Evolutionary conservation across 2,888 invertebrate species (phyloP), one percentile per base, ranked within the genome.

Genomic region (Oscheius sp.): DNA sequence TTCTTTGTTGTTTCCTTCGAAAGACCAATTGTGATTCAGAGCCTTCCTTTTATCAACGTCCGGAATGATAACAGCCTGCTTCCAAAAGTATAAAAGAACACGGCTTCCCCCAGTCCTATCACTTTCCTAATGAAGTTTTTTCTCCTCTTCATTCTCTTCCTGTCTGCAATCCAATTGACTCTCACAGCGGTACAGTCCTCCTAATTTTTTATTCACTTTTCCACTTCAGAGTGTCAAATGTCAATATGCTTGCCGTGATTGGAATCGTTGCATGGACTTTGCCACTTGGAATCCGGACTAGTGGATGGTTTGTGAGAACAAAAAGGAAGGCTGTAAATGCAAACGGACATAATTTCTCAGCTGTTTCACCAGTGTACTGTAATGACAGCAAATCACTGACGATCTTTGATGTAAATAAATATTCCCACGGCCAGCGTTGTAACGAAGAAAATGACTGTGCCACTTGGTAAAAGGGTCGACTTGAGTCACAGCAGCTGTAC

Each of bases 401-500:
- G n/a, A n/a, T n/a, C n/a, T n/a, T n/a, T n/a, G n/a, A n/a, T n/a
- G n/a, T n/a, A n/a, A n/a, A n/a, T n/a, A n/a, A n/a, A n/a, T n/a
- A n/a, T n/a, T n/a, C n/a, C n/a, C n/a, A n/a, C n/a, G n/a, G n/a
- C n/a, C n/a, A n/a, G n/a, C n/a, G 35, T 35, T 35, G 35, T 35
- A 35, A 35, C 9, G 35, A 9, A 9, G 9, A 35, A 35, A 35
- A 35, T 35, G 49, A 18, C 49, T 49, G 21, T 49, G 6, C 49
- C 49, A 21, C 5, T 2, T 3, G 21, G 13, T 49, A 49, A 49
- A 49, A 35, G 35, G 35, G 35, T 9, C 35, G 35, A 5, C 49
- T 21, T 55, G 55, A 55, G 2, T 59, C 59, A 59, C 23, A 45
- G 61, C 59, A 7, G 43, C 61, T 61, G 61, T 61, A 61, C 61